Percentiles rank a stretch among this genome's conserved stretches.
Evolutionary conservation across 2,113 vertebrate species (phyloP).

Genomic region (Geococcyx californianus): DNA sequence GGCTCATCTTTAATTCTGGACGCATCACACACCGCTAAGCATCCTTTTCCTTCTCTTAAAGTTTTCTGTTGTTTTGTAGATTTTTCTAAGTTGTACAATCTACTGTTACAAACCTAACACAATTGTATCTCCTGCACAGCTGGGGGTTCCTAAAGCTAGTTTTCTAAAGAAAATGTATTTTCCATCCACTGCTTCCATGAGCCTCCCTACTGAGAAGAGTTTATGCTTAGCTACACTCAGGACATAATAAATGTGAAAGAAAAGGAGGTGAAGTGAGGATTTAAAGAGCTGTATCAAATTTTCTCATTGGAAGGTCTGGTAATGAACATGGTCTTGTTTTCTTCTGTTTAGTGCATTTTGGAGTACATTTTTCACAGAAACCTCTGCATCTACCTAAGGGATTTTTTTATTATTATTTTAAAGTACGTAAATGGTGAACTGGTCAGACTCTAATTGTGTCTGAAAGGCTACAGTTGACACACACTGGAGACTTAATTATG

Average conservation of each 20-base stretch:
- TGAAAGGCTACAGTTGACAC: slow-evolving; percentile 42
- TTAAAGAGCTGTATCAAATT: slow-evolving; percentile 18
- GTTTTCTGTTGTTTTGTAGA: slow-evolving; percentile 1
- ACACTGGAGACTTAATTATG: slow-evolving; percentile 57
- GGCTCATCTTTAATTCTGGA: background rate
- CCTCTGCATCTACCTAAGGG: background rate
- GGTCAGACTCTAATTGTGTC: slow-evolving; percentile 40
- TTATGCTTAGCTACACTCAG: slow-evolving; percentile 52
- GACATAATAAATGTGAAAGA: slow-evolving; percentile 21
- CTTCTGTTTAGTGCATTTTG: background rate
- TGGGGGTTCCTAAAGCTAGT: slow-evolving; percentile 9
- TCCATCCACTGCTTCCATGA: slow-evolving; percentile 22
- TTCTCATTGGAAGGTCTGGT: background rate
- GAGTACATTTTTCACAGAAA: background rate
- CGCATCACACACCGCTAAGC: background rate
- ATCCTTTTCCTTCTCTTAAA: background rate
- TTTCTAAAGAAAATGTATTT: slow-evolving; percentile 59
- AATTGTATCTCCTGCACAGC: slow-evolving; percentile 46
- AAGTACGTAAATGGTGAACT: slow-evolving; percentile 15
- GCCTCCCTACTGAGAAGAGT: slow-evolving; percentile 38
- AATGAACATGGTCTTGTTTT: background rate
- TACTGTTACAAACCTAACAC: background rate
- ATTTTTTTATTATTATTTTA: background rate
- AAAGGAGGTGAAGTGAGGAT: background rate
- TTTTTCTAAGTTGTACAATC: background rate